Base-by-base conservation (phyloP, 2,888 invertebrate genomes). In the Archips xylosteana region DNA sequence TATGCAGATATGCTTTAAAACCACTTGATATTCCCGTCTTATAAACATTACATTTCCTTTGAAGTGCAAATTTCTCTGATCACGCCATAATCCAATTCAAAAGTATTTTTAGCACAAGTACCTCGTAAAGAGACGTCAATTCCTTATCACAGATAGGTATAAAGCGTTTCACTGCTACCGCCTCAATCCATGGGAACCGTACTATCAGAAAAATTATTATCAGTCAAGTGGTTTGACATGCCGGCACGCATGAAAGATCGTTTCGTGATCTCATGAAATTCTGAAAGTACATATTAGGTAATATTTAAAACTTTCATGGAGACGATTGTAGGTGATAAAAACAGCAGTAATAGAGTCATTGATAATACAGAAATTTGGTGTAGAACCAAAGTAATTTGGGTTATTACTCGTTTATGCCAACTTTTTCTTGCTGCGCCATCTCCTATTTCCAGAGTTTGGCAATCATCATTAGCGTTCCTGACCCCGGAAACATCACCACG, bases 221-320 rank as follows among this genome's bases (percentile, higher is more conserved):
- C 87, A 83, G 86, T 87, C 85, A 85, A 86, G 86, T 85, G 85
- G 81, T 45, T 79, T 77, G 78, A 77, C 79, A 76, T 57, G 79
- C 34, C 51, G 51, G 51, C 51, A 9, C 15, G 57, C 10, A n/a
- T 61, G 39, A 73, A 51, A 65, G 73, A 64, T 69, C 15, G 51
- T 45, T 66, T 66, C 66, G 49, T 71, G 72, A 62, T 74, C 69
- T 74, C 64, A 64, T 36, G 12, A 23, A 74, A 69, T 64, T 45
- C 49, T 34, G 47, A 42, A 32, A 61, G 15, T 23, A n/a, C n/a
- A n/a, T n/a, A n/a, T 54, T 54, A 54, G 23, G 54, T 54, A 23
- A 54, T 8, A 54, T 54, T 54, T 23, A 15, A n/a, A n/a, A n/a
- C 5, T 15, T 15, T 2, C 2, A 51, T 15, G 9, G 51, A 6